phyloP scores from a whole-genome alignment of 2,113 vertebrate genomes.

The Otus sunia region DNA sequence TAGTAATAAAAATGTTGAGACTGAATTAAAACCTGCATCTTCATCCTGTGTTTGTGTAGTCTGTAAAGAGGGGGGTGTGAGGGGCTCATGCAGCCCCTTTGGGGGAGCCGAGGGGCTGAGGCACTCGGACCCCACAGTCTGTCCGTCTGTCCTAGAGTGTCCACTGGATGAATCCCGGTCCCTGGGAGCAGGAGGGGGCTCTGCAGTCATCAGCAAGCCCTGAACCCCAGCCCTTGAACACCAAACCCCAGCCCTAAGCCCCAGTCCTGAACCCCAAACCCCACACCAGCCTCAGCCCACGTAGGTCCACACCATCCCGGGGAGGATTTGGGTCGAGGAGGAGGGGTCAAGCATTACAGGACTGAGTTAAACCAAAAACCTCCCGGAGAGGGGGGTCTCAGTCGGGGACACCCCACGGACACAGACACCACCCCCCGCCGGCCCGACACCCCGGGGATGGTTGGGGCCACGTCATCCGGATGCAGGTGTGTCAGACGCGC shows the following conservation, averaged over 20 bases:
- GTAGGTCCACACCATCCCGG: fast-evolving
- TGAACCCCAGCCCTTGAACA: background rate
- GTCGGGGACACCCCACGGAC: fast-evolving
- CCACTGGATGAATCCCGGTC: background rate
- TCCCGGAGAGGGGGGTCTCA: fast-evolving
- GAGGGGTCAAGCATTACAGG: fast-evolving
- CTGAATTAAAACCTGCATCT: background rate
- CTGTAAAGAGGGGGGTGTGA: background rate
- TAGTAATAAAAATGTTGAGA: background rate
- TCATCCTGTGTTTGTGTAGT: background rate
- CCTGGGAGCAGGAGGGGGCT: background rate
- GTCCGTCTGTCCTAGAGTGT: background rate
- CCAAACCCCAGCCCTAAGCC: background rate
- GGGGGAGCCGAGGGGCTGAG: background rate
- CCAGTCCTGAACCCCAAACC: background rate
- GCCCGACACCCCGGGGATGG: fast-evolving
- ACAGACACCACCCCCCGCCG: fast-evolving
- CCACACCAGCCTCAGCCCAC: background rate
- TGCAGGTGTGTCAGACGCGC: background rate
- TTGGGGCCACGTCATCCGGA: background rate
- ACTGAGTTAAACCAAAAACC: background rate
- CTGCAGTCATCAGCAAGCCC: background rate
- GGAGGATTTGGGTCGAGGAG: background rate
- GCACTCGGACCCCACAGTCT: background rate
- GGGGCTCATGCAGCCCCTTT: fast-evolving